These are phyloP conservation scores for Micropoecilia bifurca DNA, from an alignment of 2,797 vertebrate species.

Conservation along the genomic window DNA sequence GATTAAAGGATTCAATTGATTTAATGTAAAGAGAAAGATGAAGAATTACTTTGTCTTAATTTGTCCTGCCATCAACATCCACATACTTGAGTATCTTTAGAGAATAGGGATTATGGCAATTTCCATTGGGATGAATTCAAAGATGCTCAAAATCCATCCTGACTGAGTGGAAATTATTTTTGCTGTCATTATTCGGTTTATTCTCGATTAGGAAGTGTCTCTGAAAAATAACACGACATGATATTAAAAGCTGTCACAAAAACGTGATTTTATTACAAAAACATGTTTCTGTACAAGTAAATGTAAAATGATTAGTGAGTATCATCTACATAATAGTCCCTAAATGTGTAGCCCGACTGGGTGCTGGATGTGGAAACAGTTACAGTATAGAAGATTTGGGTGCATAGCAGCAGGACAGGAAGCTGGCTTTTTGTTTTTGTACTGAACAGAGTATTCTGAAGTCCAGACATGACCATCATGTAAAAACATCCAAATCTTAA, in stretches of 20 bases:
- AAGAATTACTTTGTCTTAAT: neutral
- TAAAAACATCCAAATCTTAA: slow-evolving; percentile 58
- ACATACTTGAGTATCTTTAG: neutral
- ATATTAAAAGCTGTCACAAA: slow-evolving; percentile 14
- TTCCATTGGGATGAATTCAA: neutral
- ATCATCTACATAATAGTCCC: slow-evolving; percentile 70
- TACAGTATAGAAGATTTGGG: slow-evolving; percentile 75
- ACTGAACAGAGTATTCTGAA: slow-evolving; percentile 58
- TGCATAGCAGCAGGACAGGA: slow-evolving; percentile 75
- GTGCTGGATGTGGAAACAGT: slow-evolving; percentile 71
- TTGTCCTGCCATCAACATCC: neutral
- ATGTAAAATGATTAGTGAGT: slow-evolving; percentile 74
- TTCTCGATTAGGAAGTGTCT: neutral
- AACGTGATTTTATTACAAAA: slow-evolving; percentile 71
- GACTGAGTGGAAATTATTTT: neutral
- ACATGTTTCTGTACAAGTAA: slow-evolving; percentile 71
- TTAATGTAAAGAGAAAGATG: neutral
- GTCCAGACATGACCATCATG: slow-evolving; percentile 43
- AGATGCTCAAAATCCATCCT: neutral
- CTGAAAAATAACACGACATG: neutral
- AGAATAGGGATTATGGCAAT: neutral
- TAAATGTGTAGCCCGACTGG: slow-evolving; percentile 68
- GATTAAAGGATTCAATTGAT: neutral
- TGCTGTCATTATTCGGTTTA: neutral
- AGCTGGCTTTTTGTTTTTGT: slow-evolving; percentile 53